Evolutionary conservation across 2,113 vertebrate species (phyloP).

Genomic region (Carettochelys insculpta): DNA sequence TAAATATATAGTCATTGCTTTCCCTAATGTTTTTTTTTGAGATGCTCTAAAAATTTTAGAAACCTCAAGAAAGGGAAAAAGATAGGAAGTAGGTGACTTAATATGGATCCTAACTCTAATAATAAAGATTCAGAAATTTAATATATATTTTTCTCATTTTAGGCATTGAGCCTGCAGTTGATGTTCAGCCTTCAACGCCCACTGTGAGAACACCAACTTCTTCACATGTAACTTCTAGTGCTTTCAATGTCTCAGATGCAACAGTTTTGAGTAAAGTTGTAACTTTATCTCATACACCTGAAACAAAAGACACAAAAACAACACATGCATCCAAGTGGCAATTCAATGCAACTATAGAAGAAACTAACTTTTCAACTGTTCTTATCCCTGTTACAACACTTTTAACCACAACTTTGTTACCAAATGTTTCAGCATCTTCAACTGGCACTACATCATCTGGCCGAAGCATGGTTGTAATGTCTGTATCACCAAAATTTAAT

Average conservation of each 20-base stretch:
- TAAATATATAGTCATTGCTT: not conserved
- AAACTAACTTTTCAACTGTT: not conserved
- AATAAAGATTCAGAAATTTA: not conserved
- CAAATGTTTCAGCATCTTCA: slow-evolving; percentile 25
- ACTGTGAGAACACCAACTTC: not conserved
- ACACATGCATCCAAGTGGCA: slow-evolving; percentile 10
- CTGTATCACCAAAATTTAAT: not conserved
- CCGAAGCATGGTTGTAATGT: not conserved
- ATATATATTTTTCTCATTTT: slow-evolving; percentile 51
- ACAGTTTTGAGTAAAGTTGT: not conserved
- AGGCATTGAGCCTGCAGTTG: slow-evolving; percentile 83
- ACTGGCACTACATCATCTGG: not conserved
- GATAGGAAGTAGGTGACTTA: not conserved
- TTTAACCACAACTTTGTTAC: not conserved
- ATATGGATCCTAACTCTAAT: not conserved
- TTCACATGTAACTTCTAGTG: not conserved
- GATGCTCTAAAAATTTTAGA: not conserved
- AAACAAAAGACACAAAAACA: slow-evolving; percentile 6
- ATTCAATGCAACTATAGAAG: not conserved
- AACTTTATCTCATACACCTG: not conserved
- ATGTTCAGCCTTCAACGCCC: not conserved
- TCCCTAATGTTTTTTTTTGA: not conserved
- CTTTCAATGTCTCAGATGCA: not conserved
- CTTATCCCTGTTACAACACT: not conserved
- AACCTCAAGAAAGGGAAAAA: not conserved